phyloP scores from a whole-genome alignment of 2,888 invertebrate species.

The Globia sparganii region DNA sequence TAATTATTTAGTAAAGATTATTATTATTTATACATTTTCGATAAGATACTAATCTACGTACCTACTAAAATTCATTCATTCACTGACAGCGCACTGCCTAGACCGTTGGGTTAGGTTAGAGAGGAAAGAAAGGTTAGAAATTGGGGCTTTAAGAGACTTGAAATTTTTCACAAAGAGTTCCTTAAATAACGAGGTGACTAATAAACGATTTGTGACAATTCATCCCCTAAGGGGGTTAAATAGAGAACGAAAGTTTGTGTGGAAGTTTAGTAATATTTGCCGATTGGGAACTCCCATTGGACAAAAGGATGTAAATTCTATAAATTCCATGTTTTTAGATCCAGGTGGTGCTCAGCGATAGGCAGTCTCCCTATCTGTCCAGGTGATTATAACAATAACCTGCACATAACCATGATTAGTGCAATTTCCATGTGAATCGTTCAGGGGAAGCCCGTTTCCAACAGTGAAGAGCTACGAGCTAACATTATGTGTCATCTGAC shows the following conservation, averaged over 20 bases:
- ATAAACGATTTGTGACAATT: neutral
- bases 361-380: neutral
- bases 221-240: too few relatives aligned
- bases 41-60: neutral
- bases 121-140: neutral
- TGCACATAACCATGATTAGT: neutral
- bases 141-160: neutral
- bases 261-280: neutral
- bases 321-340: neutral
- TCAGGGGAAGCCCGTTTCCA: conserved; percentile 3
- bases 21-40: neutral
- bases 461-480: neutral
- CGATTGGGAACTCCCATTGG: neutral
- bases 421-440: neutral
- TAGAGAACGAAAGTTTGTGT: neutral
- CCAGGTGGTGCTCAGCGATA: neutral
- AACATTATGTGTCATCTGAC: conserved; percentile 41
- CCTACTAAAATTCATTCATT: neutral
- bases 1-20: conserved; percentile 4
- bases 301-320: neutral
- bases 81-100: neutral
- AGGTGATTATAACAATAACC: neutral
- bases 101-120: neutral
- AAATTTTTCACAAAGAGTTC: neutral
- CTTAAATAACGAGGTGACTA: neutral